A percentile compares a stretch with the other conserved stretches of the same genome.
Evolutionary conservation across 2,797 vertebrate genomes (phyloP).

Genomic region (Ptychobarbus kaznakovi): DNA sequence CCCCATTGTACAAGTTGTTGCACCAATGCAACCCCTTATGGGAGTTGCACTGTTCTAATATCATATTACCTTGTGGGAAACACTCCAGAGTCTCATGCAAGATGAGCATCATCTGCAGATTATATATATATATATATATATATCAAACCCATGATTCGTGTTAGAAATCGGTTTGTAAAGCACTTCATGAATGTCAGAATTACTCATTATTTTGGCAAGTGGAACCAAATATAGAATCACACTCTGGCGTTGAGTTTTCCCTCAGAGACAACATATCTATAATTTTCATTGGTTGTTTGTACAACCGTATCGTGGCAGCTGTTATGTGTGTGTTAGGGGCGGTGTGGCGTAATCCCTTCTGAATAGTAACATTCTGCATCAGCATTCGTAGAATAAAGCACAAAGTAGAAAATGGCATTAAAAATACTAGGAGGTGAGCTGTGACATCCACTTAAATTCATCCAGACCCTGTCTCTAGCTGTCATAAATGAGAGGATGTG

Average conservation of each 20-base stretch:
- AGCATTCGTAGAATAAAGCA: conserved; percentile 42
- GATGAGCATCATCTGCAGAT: neutral
- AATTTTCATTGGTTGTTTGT: conserved; percentile 10
- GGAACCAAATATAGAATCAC: conserved; percentile 37
- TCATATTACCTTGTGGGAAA: neutral
- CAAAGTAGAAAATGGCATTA: conserved; percentile 17
- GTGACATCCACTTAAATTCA: conserved; percentile 27
- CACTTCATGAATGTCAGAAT: neutral
- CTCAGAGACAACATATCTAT: conserved; percentile 29
- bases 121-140: neutral
- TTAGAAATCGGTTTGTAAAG: neutral
- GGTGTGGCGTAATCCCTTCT: conserved; percentile 27
- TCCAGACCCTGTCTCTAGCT: neutral
- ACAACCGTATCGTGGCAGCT: conserved; percentile 27
- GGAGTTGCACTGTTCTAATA: neutral
- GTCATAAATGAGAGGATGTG: conserved; percentile 27
- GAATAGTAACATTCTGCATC: conserved; percentile 33
- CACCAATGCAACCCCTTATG: neutral
- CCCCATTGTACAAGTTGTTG: neutral
- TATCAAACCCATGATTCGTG: neutral
- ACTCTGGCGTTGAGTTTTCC: neutral
- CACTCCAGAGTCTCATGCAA: neutral
- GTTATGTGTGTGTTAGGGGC: conserved; percentile 19
- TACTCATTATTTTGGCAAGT: neutral
- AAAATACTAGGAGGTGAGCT: conserved; percentile 34